A percentile compares a stretch with the other conserved stretches of the same genome.
phyloP scores from a whole-genome alignment of 2,113 vertebrate species.

The human region GRCh38 chr6:98879001-98879500 shows the following conservation, averaged over 20 bases:
- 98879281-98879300: neutral
- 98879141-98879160: neutral
- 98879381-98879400: neutral
- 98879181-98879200: neutral
- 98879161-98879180: neutral
- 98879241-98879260: neutral
- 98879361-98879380: neutral
- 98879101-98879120: neutral
- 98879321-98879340: neutral
- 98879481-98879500: neutral
- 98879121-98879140: neutral
- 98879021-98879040: neutral
- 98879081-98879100: neutral
- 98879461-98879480: neutral
- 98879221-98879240: no score
- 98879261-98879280: neutral
- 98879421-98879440: neutral
- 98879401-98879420: neutral
- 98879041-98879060: neutral
- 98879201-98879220: no score
- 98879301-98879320: neutral
- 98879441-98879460: neutral
- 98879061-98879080: neutral
- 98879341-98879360: neutral
- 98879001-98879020: neutral